phyloP scores from a whole-genome alignment of 2,797 vertebrate species.

The Megaceryle alcyon region DNA sequence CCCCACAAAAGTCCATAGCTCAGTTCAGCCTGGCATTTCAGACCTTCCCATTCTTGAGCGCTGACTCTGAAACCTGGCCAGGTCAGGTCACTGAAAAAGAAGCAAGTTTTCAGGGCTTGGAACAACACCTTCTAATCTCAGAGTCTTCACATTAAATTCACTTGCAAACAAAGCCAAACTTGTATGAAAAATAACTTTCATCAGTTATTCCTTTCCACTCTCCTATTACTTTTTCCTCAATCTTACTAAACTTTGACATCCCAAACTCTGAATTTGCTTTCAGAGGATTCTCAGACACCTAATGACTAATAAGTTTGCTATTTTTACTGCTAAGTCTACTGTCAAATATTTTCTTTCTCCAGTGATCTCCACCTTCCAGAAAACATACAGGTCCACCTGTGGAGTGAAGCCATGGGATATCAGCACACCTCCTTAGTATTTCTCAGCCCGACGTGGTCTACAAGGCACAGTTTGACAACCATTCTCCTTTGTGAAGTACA shows the following conservation, averaged over 20 bases:
- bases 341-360: background rate
- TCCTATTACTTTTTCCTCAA: background rate
- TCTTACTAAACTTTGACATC: background rate
- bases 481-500: background rate
- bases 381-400: background rate
- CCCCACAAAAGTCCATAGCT: background rate
- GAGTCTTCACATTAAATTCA: background rate
- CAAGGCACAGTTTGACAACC: background rate
- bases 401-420: background rate
- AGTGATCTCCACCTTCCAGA: background rate
- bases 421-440: background rate
- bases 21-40: background rate
- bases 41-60: background rate
- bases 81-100: background rate
- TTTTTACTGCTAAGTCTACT: background rate
- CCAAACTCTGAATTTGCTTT: background rate
- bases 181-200: background rate
- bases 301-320: background rate
- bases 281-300: background rate
- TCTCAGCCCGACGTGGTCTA: background rate
- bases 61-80: background rate
- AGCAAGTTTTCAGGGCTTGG: background rate
- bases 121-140: background rate
- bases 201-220: background rate
- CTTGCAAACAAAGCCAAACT: background rate